Conservation (phyloP, 2,113 vertebrate genomes). For the Hippocampus abdominalis region DNA sequence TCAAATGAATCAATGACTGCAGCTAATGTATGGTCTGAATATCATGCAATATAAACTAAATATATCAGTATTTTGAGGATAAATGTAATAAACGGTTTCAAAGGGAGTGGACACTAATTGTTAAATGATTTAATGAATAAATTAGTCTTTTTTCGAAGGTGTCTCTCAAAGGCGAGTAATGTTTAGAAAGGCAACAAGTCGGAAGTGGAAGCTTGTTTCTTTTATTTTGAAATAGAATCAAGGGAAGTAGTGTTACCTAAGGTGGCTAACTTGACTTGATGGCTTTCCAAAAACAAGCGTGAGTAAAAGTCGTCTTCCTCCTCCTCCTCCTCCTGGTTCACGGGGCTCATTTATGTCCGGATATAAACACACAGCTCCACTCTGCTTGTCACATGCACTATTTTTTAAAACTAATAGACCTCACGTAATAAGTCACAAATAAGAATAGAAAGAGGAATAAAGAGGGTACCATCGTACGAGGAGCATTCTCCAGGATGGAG, state of each 20-base stretch:
- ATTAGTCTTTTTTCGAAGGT: background rate
- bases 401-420: background rate
- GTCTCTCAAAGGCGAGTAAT: background rate
- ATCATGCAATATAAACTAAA: no score
- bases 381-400: background rate
- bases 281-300: background rate
- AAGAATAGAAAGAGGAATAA: slow-evolving; percentile 4
- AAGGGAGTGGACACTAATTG: background rate
- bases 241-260: background rate
- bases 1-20: background rate
- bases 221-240: slow-evolving; percentile 37
- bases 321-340: slow-evolving; percentile 25
- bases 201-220: slow-evolving; percentile 17
- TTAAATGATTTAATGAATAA: background rate
- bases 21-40: no score
- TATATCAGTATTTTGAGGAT: background rate
- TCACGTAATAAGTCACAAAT: background rate
- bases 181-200: background rate
- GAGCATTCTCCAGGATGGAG: slow-evolving; percentile 54
- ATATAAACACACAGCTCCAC: slow-evolving; percentile 48
- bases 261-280: slow-evolving; percentile 15
- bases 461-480: background rate
- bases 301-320: slow-evolving; percentile 24
- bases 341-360: slow-evolving; percentile 44
- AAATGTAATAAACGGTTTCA: background rate